Evolutionary conservation across 35 echinoderm and acorn worm species (phyloP).

Genomic region (Ptychodera flava): DNA sequence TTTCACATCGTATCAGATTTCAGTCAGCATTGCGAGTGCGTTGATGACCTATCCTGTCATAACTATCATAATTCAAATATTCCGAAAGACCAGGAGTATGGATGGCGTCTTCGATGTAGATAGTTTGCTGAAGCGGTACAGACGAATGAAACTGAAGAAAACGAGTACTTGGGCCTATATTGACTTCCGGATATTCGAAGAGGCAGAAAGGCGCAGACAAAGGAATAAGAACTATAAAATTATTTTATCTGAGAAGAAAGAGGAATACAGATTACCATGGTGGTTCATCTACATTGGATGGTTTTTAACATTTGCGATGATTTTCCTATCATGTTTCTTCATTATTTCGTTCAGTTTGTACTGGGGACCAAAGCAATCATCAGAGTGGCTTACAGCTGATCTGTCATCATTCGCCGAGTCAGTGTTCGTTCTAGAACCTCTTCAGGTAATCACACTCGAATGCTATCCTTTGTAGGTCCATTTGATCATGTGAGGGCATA

Average conservation of each 20-base stretch:
- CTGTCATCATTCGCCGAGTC: neutral
- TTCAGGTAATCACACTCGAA: too few species aligned
- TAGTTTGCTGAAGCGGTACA: neutral
- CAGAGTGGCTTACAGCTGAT: neutral
- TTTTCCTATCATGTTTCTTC: neutral
- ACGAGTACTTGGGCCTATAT: neutral
- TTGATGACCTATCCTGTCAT: neutral
- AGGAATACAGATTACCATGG: neutral
- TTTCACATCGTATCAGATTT: neutral
- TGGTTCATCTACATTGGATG: neutral
- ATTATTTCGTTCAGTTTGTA: neutral
- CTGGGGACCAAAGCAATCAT: neutral
- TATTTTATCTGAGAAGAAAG: neutral
- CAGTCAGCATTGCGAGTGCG: neutral
- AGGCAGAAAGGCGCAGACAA: neutral
- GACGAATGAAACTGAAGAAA: neutral
- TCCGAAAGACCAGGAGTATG: neutral
- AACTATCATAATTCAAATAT: neutral
- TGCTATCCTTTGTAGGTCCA: too few species aligned
- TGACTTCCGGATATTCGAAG: neutral
- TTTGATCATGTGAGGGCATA: too few species aligned
- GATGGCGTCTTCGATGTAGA: neutral
- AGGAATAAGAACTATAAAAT: neutral
- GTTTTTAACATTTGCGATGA: neutral
- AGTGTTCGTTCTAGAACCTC: neutral